Conservation (phyloP, 2,797 vertebrate species). For the Myripristis jacobus region DNA sequence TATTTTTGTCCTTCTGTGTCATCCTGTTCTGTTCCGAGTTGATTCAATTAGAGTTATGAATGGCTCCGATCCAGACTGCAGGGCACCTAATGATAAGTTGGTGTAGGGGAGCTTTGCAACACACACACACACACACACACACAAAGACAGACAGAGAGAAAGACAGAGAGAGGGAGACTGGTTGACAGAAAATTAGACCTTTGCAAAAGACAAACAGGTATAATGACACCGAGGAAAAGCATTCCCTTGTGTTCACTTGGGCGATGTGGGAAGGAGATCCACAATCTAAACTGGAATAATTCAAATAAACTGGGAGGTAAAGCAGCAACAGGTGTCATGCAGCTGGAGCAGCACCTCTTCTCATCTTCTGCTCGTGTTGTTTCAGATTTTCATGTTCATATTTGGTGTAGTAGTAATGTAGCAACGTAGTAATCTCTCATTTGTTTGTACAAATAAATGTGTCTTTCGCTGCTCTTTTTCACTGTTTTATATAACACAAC, state of each 20-base stretch:
- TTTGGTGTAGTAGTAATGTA: no score
- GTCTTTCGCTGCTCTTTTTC: no score
- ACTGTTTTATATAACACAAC: no score
- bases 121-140: neutral
- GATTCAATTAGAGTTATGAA: conserved; percentile 16
- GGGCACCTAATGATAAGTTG: conserved; percentile 10
- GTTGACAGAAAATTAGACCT: neutral
- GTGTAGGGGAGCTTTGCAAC: neutral
- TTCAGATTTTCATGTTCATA: no score
- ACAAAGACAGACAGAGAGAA: neutral
- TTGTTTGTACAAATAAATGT: no score
- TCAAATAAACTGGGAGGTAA: no score
- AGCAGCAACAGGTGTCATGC: no score
- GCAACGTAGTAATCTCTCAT: no score
- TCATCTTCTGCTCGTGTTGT: no score
- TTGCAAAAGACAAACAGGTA: neutral
- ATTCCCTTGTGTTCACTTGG: neutral
- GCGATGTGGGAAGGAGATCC: no score
- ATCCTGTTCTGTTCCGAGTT: neutral
- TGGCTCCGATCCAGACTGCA: neutral
- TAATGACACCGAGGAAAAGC: neutral
- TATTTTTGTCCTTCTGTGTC: conserved; percentile 9
- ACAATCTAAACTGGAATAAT: no score
- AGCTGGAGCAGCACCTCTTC: no score
- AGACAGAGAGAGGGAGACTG: neutral